Percentiles rank a stretch among this genome's conserved stretches.
phyloP scores from a whole-genome alignment of 2,888 invertebrate species.

The Chrysotoxum bicinctum region DNA sequence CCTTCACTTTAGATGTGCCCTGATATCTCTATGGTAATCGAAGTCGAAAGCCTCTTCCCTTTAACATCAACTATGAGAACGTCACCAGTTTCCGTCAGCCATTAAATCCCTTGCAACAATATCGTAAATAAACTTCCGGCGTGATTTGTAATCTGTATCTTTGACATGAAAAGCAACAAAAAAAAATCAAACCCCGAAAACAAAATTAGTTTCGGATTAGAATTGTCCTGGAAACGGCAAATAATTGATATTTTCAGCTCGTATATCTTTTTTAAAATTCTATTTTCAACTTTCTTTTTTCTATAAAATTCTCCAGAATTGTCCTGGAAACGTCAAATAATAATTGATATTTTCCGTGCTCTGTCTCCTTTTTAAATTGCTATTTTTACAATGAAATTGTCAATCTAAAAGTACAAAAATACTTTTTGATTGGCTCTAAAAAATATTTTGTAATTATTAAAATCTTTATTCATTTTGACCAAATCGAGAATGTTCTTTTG shows the following conservation, averaged over 20 bases:
- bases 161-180: background rate
- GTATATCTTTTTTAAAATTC: background rate
- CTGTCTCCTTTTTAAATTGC: no score
- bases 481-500: background rate
- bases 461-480: background rate
- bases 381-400: no score
- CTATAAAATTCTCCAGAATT: no score
- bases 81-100: background rate
- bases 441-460: background rate
- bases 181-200: background rate
- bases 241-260: background rate
- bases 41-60: conserved; percentile 5
- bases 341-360: background rate
- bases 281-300: background rate
- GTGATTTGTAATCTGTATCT: conserved; percentile 6
- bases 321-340: no score
- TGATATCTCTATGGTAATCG: conserved; percentile 32
- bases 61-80: background rate
- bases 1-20: conserved; percentile 29
- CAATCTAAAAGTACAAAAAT: background rate
- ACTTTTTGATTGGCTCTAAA: background rate
- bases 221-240: background rate
- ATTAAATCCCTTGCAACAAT: conserved; percentile 33
- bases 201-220: background rate
- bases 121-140: conserved; percentile 54